Conservation (phyloP, 2,113 vertebrate genomes). For the Lampris megalopsis region DNA sequence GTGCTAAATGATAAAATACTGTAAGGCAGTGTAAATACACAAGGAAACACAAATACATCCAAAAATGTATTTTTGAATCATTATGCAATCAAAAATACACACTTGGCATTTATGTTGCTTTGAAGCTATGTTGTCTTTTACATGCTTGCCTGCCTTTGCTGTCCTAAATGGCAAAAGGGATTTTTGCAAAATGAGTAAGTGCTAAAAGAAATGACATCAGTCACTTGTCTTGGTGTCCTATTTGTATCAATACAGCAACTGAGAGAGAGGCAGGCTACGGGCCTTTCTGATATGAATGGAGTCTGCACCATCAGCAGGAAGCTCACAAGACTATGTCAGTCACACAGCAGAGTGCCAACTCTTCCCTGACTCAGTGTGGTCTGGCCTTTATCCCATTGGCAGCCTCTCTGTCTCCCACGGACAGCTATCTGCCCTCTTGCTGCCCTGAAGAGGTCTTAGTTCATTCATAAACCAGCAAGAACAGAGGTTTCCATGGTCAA, state of each 20-base stretch:
- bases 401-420: conserved; percentile 23
- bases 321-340: conserved; percentile 55
- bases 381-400: conserved; percentile 34
- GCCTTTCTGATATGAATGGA: conserved; percentile 62
- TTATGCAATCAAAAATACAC: too few species aligned
- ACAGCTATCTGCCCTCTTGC: conserved; percentile 6
- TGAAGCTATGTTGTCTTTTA: neutral
- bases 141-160: conserved; percentile 13
- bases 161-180: neutral
- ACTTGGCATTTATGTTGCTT: conserved; percentile 26
- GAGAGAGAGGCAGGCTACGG: conserved; percentile 45
- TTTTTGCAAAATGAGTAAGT: conserved; percentile 15
- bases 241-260: conserved; percentile 18
- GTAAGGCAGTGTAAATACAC: too few species aligned
- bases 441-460: conserved; percentile 2
- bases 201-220: conserved; percentile 14
- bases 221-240: conserved; percentile 22
- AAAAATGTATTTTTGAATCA: too few species aligned
- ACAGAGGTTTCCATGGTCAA: neutral
- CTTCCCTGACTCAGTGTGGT: conserved; percentile 26
- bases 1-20: too few species aligned
- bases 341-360: conserved; percentile 42
- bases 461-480: conserved; percentile 8
- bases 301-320: conserved; percentile 49
- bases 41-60: too few species aligned